These are phyloP conservation scores for Mobula hypostoma DNA, from an alignment of 2,113 vertebrate species.

Conservation along the genomic window DNA sequence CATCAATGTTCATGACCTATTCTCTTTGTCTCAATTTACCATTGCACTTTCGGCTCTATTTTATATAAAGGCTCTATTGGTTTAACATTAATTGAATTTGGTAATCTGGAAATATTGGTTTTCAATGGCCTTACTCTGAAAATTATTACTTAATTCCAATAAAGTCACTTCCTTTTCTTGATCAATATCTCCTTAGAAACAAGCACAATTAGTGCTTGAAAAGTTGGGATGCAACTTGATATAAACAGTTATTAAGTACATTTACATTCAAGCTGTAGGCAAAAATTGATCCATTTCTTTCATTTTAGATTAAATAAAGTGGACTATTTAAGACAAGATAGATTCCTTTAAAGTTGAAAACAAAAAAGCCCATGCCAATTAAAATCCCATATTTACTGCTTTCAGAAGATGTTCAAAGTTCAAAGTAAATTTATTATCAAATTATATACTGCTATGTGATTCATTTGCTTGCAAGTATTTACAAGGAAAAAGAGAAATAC, in stretches of 20 bases:
- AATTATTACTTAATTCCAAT: background rate
- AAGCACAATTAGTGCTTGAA: background rate
- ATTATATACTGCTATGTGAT: too few relatives aligned
- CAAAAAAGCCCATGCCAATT: background rate
- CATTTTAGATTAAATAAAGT: background rate
- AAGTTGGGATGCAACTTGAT: background rate
- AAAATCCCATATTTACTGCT: background rate
- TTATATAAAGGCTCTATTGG: background rate
- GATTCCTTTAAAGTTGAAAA: background rate
- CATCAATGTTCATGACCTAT: background rate
- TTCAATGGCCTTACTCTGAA: background rate
- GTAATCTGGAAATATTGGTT: too few relatives aligned
- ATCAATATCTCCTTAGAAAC: constrained; percentile 4
- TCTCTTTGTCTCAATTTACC: background rate
- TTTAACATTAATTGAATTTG: background rate
- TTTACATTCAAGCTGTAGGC: background rate
- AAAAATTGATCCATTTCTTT: background rate
- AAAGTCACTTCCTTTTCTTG: background rate
- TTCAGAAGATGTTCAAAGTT: background rate
- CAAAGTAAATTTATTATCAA: too few relatives aligned
- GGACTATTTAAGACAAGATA: background rate
- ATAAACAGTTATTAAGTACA: background rate
- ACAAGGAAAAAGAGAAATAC: too few relatives aligned
- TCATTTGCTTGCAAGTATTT: too few relatives aligned
- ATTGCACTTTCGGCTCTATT: background rate